Percentiles rank a stretch among this genome's conserved stretches.
These are phyloP conservation scores for Perizoma affinitatum DNA, from an alignment of 2,888 invertebrate genomes.

Conservation along the genomic window DNA sequence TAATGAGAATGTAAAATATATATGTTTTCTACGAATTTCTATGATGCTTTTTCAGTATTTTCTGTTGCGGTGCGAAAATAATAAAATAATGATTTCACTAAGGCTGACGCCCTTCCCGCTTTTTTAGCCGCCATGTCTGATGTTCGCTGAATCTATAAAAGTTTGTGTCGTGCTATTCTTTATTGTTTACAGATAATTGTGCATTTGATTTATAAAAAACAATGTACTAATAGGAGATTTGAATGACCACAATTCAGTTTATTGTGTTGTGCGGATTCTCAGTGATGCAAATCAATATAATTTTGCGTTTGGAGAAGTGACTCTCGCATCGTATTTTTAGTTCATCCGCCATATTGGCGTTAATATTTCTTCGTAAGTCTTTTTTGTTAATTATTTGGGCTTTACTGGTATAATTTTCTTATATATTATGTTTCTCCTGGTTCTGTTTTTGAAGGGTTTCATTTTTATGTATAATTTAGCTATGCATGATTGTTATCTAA, in stretches of 20 bases:
- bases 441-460: slow-evolving; percentile 80
- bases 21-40: slow-evolving; percentile 63
- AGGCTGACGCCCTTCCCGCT: slow-evolving; percentile 73
- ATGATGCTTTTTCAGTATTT: slow-evolving; percentile 74
- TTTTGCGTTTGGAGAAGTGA: slow-evolving; percentile 74
- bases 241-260: slow-evolving; percentile 67
- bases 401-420: slow-evolving; percentile 65
- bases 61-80: slow-evolving; percentile 66
- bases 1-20: slow-evolving; percentile 67
- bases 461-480: slow-evolving; percentile 57
- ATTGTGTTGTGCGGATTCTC: slow-evolving; percentile 73
- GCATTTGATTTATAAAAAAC: slow-evolving; percentile 67
- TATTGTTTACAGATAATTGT: slow-evolving; percentile 76
- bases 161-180: slow-evolving; percentile 83
- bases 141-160: slow-evolving; percentile 78
- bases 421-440: slow-evolving; percentile 66
- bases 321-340: slow-evolving; percentile 84
- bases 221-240: slow-evolving; percentile 65
- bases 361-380: slow-evolving; percentile 84
- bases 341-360: slow-evolving; percentile 89
- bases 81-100: slow-evolving; percentile 61
- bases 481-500: slow-evolving; percentile 64
- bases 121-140: slow-evolving; percentile 83
- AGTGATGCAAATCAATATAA: slow-evolving; percentile 71
- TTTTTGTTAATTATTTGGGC: slow-evolving; percentile 76